A percentile compares a stretch with the other conserved stretches of the same genome.
Evolutionary conservation across 92 coral and sea anemone genomes (phyloP).

Genomic region (Bergia puertoricense): DNA sequence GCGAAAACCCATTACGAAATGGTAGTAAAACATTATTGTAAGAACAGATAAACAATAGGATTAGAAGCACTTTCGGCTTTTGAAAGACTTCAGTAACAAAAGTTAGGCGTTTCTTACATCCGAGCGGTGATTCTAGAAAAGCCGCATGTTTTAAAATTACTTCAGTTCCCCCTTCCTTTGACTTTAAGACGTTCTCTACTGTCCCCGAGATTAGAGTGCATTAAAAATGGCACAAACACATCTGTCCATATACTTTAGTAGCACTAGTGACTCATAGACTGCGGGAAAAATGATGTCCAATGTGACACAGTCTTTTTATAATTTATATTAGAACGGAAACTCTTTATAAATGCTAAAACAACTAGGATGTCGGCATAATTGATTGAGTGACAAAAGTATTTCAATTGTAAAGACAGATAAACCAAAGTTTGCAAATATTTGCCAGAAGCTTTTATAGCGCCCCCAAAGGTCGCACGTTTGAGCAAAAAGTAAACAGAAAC

Average conservation of each 20-base stretch:
- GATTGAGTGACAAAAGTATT: slow-evolving; percentile 1
- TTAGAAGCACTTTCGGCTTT: slow-evolving; percentile 11
- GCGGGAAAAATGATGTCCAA: not conserved
- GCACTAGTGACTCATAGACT: not conserved
- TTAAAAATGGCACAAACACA: not conserved
- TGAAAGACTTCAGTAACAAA: slow-evolving; percentile 1
- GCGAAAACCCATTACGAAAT: not conserved
- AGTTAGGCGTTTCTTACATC: not conserved
- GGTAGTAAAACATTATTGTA: not conserved
- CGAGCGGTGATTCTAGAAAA: not conserved
- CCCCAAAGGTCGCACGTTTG: not conserved
- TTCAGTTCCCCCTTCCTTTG: not conserved
- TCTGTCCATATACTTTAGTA: too few species aligned
- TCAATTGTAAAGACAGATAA: not conserved
- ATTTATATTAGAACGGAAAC: not conserved
- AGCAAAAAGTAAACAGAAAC: not conserved
- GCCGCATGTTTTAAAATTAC: not conserved
- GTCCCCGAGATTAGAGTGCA: not conserved
- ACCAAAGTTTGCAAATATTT: slow-evolving; percentile 24
- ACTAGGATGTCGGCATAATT: not conserved
- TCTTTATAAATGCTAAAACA: not conserved
- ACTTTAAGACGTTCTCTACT: not conserved
- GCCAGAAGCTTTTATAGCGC: not conserved
- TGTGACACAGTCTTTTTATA: not conserved
- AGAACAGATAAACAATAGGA: slow-evolving; percentile 1